Evolutionary conservation across 2,888 invertebrate genomes (phyloP), one percentile per base, ranked within the genome.

Genomic region (Synergus umbraculus): DNA sequence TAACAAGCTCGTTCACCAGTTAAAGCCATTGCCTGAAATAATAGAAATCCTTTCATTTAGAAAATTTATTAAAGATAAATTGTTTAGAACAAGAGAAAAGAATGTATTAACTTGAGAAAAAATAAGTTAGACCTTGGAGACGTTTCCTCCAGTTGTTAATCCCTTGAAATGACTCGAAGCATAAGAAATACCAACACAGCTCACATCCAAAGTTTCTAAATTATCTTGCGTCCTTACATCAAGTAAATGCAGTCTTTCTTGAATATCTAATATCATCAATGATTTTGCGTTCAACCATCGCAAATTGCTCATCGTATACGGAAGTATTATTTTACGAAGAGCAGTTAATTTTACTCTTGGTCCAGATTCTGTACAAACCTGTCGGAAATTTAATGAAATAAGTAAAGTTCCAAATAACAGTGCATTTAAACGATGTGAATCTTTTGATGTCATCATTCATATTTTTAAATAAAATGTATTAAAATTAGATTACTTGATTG

Each of bases 71-170:
- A 41, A 12, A 37, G 3, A 37, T 7, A 37, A 7, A 37, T 37
- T 37, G 37, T 0, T 37, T 7, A 37, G 5, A 37, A 37, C 37
- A 37, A 37, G 37, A 37, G 37, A 37, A 37, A 37, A 37, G 5
- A 37, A 66, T 66, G 43, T 66, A n/a, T 66, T 18, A 5, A 37
- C n/a, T 29, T 65, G 4, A 13, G 13, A 12, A n/a, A 46, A 22
- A 29, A 22, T 3, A 66, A 44, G 12, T 46, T 49, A 18, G 85
- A 90, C 90, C 88, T 92, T 92, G 82, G 97, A 94, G 86, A 96
- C 99, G 90, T 98, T 98, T 0, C 99, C 98, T 8, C 99, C 99
- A 0, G 99, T 99, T 82, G 98, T 98, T 63, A 98, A 93, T 0
- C 97, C 99, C 93, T 98, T 95, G 89, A 96, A 97, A 92, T 96